These are phyloP conservation scores for Phyllotreta striolata DNA, from an alignment of 2,888 invertebrate genomes.

Conservation along the genomic window DNA sequence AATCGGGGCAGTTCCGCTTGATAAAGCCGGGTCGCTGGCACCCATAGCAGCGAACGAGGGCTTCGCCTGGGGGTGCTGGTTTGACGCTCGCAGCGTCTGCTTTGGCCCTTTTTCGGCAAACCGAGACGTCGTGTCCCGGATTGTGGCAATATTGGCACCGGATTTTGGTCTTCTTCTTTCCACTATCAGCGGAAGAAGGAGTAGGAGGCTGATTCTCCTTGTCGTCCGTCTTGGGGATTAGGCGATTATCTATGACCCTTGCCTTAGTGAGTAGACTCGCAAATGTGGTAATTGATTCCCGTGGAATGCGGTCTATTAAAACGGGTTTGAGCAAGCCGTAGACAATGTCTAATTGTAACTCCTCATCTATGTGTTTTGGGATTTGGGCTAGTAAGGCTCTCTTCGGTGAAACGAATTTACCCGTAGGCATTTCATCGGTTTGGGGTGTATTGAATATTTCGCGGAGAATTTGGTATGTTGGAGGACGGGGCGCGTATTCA, in stretches of 20 bases:
- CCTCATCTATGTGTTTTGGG: conserved; percentile 38
- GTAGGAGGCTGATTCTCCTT: not conserved
- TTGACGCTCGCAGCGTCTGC: too few relatives aligned
- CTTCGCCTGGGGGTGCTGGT: too few relatives aligned
- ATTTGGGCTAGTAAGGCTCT: conserved; percentile 38
- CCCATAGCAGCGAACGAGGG: too few relatives aligned
- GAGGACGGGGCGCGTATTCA: conserved; percentile 38
- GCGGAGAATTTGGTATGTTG: conserved; percentile 38
- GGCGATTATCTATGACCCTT: conserved; percentile 6
- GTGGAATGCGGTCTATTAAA: conserved; percentile 8
- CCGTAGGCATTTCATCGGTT: conserved; percentile 19
- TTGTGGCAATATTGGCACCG: conserved; percentile 23
- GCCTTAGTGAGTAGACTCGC: conserved; percentile 19
- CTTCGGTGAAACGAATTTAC: conserved; percentile 38
- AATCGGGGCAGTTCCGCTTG: too few relatives aligned
- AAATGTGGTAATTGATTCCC: conserved; percentile 15
- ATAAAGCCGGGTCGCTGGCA: too few relatives aligned
- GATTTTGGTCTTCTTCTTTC: not conserved
- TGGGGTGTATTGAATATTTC: conserved; percentile 37
- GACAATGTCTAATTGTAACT: conserved; percentile 40
- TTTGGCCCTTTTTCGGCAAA: conserved; percentile 12
- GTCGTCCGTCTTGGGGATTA: not conserved
- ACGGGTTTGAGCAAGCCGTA: conserved; percentile 33
- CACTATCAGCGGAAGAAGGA: not conserved
- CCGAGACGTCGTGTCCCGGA: conserved; percentile 14